Base-by-base conservation (phyloP, 2,888 invertebrate genomes). In the Dasysyrphus tricinctus region DNA sequence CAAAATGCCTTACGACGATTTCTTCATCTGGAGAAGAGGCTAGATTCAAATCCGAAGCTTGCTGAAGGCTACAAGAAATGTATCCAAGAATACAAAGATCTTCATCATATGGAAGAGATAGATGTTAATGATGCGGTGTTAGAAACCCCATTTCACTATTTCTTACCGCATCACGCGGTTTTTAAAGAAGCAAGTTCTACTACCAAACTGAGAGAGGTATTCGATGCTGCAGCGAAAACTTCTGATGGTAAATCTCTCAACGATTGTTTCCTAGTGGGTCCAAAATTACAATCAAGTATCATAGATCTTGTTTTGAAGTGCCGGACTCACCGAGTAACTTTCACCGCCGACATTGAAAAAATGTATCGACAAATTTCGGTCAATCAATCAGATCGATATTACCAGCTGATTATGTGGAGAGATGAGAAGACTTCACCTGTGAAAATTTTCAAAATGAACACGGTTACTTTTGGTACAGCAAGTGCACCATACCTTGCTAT, bases 401-500 rank as follows among this genome's bases (percentile, higher is more conserved):
- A 83, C 61, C 88, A 88, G 54, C 63, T 74, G 42, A 75, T 42
- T 42, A 42, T n/a, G 42, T 42, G 42, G 42, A n/a, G 42, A 42
- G 14, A n/a, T 42, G 7, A 14, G 14, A 42, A 42, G 14, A 14
- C 42, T 14, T 42, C 42, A 5, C 42, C 42, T 42, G 4, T 42
- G 14, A 42, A 42, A 42, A 5, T 42, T 42, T 42, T 42, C 42
- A 42, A 42, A 42, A 14, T 42, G 42, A 42, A 42, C 14, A 42
- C 42, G 5, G 14, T 42, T 5, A 42, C 42, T 42, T 14, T 42
- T 42, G 42, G 42, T 42, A 42, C 42, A 42, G 42, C n/a, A 5
- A 56, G 74, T 19, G 78, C 77, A 34, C 88, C 88, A 7, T 81
- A 73, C 37, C 29, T 88, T 29, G 80, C 78, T 0, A 85, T 80